Evolutionary conservation across 2,888 invertebrate genomes (phyloP), one percentile per base, ranked within the genome.

Genomic region (Tryphoninae sp.): DNA sequence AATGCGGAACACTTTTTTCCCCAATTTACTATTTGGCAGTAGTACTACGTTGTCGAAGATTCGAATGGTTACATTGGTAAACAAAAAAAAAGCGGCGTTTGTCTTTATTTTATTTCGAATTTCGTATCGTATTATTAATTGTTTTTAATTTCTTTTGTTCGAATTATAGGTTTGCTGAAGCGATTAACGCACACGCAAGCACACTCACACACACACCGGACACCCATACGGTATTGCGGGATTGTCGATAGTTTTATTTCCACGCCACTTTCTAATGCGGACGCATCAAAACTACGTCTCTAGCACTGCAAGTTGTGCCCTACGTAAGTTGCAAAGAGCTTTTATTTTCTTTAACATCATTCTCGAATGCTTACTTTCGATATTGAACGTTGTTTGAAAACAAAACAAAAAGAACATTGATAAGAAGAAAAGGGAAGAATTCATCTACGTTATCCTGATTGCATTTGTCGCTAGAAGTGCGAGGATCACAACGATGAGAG

Each of bases 401-500:
- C 6, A 19, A 19, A 19, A 55, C 4, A 4, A 55, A 55, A 8
- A 19, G 22, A 51, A 51, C 4, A 51, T 51, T 51, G 4, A 51
- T 16, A 51, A 51, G 16, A 51, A 51, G 1, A 51, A 51, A 13
- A 51, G 3, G 6, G 23, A 59, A 49, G 3, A 61, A 40, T 0
- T 51, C 6, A 16, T 79, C 78, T 85, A 86, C 82, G 85, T 84
- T 81, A 84, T 82, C 74, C 84, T 80, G 49, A 84, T 72, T 0
- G 76, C 59, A 53, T 83, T 23, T 23, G 77, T 62, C 53, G 82
- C 65, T 8, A 77, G 22, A 11, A 80, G 51, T 22, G 78, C 65
- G 11, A 84, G 59, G 58, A 55, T 69, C 19, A 69, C 55, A 7
- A 80, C 67, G 26, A 83, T 6, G 13, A 79, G 19, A 23, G 78